Base-by-base conservation (phyloP, 2,888 invertebrate species). In the Schrankia costaestrigalis region DNA sequence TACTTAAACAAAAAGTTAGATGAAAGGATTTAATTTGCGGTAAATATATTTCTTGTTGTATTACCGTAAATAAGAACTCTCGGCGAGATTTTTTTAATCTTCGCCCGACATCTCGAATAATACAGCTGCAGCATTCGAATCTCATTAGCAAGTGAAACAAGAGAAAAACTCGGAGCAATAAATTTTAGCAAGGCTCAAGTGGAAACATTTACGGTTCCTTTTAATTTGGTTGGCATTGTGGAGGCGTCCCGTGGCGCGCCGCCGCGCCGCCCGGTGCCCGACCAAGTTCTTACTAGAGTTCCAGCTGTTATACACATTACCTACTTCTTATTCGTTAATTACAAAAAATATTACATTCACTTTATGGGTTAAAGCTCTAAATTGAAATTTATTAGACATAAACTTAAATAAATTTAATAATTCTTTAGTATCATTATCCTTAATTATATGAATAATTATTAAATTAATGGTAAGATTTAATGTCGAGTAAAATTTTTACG, bases 141-240 rank as follows among this genome's bases (percentile, higher is more conserved):
- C 84, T 86, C 86, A 87, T 87, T 86, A 86, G 84, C 71, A 72
- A 76, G 66, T 67, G 70, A 79, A 83, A 84, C 71, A 82, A 82
- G 75, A 78, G 74, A 79, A 79, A 82, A 83, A 79, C 72, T 73
- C 55, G 50, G 54, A 70, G 79, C 71, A 80, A 87, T 86, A 86
- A 87, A 87, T 86, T 87, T 86, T 81, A 80, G 85, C 85, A 77
- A 78, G 78, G 76, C 80, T 77, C 80, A 82, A 83, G 80, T 82
- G 76, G 74, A 81, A 84, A 81, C 82, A 74, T 83, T 86, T 85
- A 82, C 83, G 82, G 82, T 83, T 82, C 71, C 81, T 82, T 87
- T 86, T 86, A 87, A 87, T 87, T 86, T 84, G 84, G 84, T 79
- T 79, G 80, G 78, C 71, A 85, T 86, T 86, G 86, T 86, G 74